Evolutionary conservation across 2,888 invertebrate genomes (phyloP).

Genomic region (Spatulosminthurus flaviceps): DNA sequence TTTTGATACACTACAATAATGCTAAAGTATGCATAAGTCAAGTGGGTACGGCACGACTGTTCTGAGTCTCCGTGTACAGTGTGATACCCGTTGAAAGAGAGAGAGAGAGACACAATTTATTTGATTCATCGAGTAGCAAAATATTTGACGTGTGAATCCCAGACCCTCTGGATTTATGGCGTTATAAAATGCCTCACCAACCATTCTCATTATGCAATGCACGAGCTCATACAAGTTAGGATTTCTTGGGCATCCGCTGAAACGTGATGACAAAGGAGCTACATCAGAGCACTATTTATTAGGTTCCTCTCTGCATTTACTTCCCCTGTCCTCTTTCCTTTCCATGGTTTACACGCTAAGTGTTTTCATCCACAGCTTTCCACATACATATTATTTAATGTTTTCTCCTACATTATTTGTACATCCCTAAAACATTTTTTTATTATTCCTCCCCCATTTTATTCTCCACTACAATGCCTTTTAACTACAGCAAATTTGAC

Average conservation of each 20-base stretch:
- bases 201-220: conserved; percentile 34
- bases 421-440: too few species aligned
- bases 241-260: not conserved
- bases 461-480: too few species aligned
- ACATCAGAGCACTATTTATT: conserved; percentile 6
- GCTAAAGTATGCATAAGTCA: too few species aligned
- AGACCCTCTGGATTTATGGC: conserved; percentile 41
- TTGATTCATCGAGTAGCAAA: conserved; percentile 32
- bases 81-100: not conserved
- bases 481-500: too few species aligned
- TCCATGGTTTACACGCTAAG: not conserved
- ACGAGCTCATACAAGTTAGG: conserved; percentile 4
- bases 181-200: conserved; percentile 35
- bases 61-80: too few species aligned
- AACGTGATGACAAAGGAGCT: conserved; percentile 10
- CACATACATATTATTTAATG: too few species aligned
- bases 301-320: not conserved
- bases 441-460: too few species aligned
- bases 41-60: too few species aligned
- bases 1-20: not conserved
- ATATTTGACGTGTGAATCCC: conserved; percentile 35
- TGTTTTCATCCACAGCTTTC: too few species aligned
- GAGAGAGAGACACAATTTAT: conserved; percentile 29
- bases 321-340: not conserved
- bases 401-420: too few species aligned